Percentiles rank a stretch among this genome's conserved stretches.
Evolutionary conservation across 2,888 invertebrate genomes (phyloP).

Genomic region (Graphium colonna): DNA sequence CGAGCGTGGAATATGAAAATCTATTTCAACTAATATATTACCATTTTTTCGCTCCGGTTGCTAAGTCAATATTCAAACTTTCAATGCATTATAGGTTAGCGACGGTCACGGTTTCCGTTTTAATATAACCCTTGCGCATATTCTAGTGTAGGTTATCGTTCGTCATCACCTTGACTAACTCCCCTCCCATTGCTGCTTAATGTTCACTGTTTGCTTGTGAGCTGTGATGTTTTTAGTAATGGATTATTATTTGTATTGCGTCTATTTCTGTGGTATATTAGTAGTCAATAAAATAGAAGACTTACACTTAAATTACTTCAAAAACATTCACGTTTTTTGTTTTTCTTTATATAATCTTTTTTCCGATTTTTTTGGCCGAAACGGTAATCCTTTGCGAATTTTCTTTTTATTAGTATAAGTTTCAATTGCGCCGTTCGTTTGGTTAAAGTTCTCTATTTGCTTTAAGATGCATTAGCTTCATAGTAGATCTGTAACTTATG

Average conservation of each 20-base stretch:
- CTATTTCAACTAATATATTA: conserved; percentile 62
- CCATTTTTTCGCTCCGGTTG: conserved; percentile 52
- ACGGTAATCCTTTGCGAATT: background rate
- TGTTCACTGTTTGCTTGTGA: conserved; percentile 63
- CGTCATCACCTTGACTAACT: conserved; percentile 56
- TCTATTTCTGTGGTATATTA: conserved; percentile 38
- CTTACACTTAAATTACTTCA: conserved; percentile 19
- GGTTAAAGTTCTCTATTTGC: conserved; percentile 69
- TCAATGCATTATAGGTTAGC: conserved; percentile 33
- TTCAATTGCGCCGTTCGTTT: conserved; percentile 22
- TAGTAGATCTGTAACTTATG: conserved; percentile 77
- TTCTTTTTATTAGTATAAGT: conserved; percentile 15
- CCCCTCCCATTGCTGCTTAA: conserved; percentile 48
- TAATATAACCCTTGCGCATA: conserved; percentile 38
- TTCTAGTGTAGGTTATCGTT: conserved; percentile 55
- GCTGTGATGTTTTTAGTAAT: conserved; percentile 68
- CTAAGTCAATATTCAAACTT: conserved; percentile 29
- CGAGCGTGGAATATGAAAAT: conserved; percentile 65
- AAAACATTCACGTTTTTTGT: conserved; percentile 1
- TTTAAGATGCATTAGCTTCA: conserved; percentile 70
- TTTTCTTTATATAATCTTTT: background rate
- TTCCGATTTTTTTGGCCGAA: conserved; percentile 1
- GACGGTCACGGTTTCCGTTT: conserved; percentile 17
- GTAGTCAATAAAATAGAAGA: conserved; percentile 23
- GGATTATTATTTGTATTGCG: conserved; percentile 49